phyloP scores from a whole-genome alignment of 2,797 vertebrate species.

The Anisognathus igniventris region DNA sequence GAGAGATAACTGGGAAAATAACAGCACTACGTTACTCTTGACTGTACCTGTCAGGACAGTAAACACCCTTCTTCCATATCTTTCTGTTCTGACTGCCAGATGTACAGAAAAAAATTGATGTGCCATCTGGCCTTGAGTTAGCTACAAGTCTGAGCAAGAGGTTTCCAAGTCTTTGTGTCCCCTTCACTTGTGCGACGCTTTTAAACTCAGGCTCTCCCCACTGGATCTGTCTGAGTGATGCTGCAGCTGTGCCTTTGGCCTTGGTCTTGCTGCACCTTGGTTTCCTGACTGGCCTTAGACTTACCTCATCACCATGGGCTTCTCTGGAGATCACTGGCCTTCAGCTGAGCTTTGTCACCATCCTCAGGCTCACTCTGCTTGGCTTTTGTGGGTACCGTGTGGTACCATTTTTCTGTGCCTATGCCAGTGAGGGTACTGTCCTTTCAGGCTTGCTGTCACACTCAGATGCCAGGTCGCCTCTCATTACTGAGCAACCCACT shows the following conservation, averaged over 20 bases:
- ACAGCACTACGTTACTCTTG: background rate
- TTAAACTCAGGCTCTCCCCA: background rate
- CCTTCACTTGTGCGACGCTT: background rate
- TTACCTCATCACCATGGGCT: background rate
- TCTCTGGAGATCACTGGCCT: background rate
- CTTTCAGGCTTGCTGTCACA: background rate
- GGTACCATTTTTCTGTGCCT: background rate
- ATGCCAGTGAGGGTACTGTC: background rate
- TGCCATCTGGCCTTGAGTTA: background rate
- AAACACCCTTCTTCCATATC: background rate
- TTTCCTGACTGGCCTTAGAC: background rate
- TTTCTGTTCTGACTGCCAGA: background rate
- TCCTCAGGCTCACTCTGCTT: background rate
- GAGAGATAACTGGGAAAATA: background rate
- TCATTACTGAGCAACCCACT: background rate
- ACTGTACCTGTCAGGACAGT: background rate
- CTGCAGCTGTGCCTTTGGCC: background rate
- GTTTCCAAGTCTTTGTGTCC: background rate
- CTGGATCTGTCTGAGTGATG: background rate
- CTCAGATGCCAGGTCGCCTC: accelerated
- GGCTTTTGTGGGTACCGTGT: background rate
- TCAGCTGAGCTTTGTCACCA: background rate
- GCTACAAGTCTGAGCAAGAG: background rate
- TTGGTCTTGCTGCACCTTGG: background rate
- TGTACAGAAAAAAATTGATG: background rate